phyloP scores from a whole-genome alignment of 1,140 invertebrate genomes.

The Patella vulgata region DNA sequence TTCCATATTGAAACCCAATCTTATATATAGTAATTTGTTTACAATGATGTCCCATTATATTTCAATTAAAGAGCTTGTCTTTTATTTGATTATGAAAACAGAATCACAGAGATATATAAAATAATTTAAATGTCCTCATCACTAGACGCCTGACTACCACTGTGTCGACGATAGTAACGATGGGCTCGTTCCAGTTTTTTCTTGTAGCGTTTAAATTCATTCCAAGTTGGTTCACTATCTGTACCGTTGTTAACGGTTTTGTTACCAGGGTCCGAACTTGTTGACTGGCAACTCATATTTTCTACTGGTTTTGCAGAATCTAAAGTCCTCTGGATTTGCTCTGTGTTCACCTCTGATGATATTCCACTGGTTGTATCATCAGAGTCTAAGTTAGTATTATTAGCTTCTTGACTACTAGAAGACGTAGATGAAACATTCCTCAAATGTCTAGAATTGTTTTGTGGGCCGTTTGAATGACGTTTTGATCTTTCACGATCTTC shows the following conservation, averaged over 20 bases:
- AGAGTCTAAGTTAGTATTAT: neutral
- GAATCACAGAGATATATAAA: too few species aligned
- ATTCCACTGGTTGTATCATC: slow-evolving; percentile 1
- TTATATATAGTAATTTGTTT: too few species aligned
- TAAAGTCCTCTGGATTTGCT: neutral
- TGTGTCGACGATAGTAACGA: slow-evolving; percentile 35
- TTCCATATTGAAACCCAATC: too few species aligned
- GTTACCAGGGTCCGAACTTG: neutral
- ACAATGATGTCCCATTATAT: too few species aligned
- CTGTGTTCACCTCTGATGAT: neutral
- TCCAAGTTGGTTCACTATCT: slow-evolving; percentile 43
- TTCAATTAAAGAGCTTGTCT: too few species aligned
- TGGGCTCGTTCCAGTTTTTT: slow-evolving; percentile 43
- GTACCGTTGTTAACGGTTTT: slow-evolving; percentile 13
- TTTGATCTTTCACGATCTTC: too few species aligned
- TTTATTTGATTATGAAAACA: too few species aligned
- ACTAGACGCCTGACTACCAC: slow-evolving; percentile 20
- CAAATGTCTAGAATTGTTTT: too few species aligned
- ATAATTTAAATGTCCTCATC: too few species aligned
- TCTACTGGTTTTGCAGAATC: neutral
- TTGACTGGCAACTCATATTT: neutral
- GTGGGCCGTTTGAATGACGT: too few species aligned
- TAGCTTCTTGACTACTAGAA: neutral
- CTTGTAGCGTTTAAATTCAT: slow-evolving; percentile 57
- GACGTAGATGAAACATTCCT: too few species aligned